A percentile compares a stretch with the other conserved stretches of the same genome.
phyloP scores from a whole-genome alignment of 2,888 invertebrate species.

The Neelides folsomi region DNA sequence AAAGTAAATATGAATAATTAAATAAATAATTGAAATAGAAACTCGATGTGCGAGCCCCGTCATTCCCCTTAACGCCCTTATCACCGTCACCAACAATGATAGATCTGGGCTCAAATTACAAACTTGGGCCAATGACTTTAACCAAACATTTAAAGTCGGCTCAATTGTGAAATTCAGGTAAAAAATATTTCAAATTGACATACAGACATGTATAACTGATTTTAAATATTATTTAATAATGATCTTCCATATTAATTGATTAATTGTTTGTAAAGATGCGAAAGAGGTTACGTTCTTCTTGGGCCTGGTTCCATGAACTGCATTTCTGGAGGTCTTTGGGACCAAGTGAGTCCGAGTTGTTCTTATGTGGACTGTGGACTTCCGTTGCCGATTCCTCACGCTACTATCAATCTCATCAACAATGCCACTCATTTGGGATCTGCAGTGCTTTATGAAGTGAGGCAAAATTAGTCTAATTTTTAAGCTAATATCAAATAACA shows the following conservation, averaged over 20 bases:
- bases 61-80: constrained; percentile 67
- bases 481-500: no score
- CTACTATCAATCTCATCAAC: constrained; percentile 63
- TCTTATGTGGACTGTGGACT: constrained; percentile 76
- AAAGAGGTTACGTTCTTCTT: constrained; percentile 72
- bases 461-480: no score
- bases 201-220: no score
- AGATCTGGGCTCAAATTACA: constrained; percentile 73
- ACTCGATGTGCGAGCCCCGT: constrained; percentile 70
- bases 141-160: constrained; percentile 69
- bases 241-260: no score
- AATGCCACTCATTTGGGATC: constrained; percentile 82
- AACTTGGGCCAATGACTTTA: constrained; percentile 51
- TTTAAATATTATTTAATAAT: no score
- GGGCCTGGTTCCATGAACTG: constrained; percentile 50
- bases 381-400: constrained; percentile 57
- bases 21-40: no score
- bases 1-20: no score
- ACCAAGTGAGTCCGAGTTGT: constrained; percentile 66
- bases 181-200: no score
- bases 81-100: constrained; percentile 81
- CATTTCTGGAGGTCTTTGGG: constrained; percentile 74
- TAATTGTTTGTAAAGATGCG: constrained; percentile 55
- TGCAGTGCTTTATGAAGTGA: constrained; percentile 57
- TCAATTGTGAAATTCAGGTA: constrained; percentile 53